phyloP scores from a whole-genome alignment of 1,140 invertebrate species.

The Listronotus bonariensis region DNA sequence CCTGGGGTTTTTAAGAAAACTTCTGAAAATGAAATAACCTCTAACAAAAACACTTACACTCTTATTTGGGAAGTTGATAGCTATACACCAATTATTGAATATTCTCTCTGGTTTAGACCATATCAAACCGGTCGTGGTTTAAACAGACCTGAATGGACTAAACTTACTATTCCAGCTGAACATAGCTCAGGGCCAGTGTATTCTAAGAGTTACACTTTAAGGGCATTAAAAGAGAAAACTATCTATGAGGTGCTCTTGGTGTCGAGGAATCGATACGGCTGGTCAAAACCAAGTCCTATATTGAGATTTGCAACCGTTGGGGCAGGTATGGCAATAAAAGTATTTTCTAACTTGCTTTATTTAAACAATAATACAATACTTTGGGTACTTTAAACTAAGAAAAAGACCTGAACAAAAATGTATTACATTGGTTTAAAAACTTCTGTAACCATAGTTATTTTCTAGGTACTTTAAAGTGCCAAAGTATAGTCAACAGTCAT shows the following conservation, averaged over 20 bases:
- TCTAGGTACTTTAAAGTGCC: too few species aligned
- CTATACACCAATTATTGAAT: constrained; percentile 73
- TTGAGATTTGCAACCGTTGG: constrained; percentile 69
- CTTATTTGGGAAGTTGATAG: constrained; percentile 79
- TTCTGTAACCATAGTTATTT: too few species aligned
- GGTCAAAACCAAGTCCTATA: constrained; percentile 68
- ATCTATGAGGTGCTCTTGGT: constrained; percentile 72
- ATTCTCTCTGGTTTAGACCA: constrained; percentile 68
- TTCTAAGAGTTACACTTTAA: constrained; percentile 68
- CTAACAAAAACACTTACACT: constrained; percentile 61
- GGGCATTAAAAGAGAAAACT: constrained; percentile 66
- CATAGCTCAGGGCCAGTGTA: constrained; percentile 67
- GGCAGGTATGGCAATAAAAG: constrained; percentile 57
- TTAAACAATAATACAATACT: too few species aligned
- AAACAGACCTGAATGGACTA: constrained; percentile 64
- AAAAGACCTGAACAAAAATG: too few species aligned
- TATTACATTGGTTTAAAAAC: too few species aligned
- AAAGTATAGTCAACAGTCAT: too few species aligned
- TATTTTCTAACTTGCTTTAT: too few species aligned
- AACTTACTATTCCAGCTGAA: constrained; percentile 70
- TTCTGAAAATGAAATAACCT: constrained; percentile 49
- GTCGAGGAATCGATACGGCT: constrained; percentile 73
- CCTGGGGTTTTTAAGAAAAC: constrained; percentile 64
- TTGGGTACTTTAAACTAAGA: too few species aligned
- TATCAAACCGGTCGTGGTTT: constrained; percentile 52